A percentile compares a stretch with the other conserved stretches of the same genome.
Evolutionary conservation across 2,888 invertebrate genomes (phyloP).

Genomic region (Ennomos erosarius): DNA sequence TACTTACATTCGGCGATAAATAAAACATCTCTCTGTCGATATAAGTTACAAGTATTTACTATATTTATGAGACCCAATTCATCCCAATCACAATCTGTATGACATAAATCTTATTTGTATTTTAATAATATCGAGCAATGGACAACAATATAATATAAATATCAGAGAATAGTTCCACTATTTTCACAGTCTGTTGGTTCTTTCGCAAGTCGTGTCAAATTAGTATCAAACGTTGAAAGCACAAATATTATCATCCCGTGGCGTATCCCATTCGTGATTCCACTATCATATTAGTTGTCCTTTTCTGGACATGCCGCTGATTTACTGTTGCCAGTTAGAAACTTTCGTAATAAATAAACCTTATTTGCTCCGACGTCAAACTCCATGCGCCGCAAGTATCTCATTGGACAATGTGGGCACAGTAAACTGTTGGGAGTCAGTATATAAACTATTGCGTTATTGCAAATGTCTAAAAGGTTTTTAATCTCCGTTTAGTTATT

Average conservation of each 20-base stretch:
- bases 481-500: too few relatives aligned
- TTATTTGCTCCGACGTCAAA: slow-evolving; percentile 78
- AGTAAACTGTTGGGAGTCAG: slow-evolving; percentile 16
- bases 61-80: too few relatives aligned
- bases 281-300: slow-evolving; percentile 57
- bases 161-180: slow-evolving; percentile 45
- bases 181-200: slow-evolving; percentile 46
- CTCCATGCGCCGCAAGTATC: slow-evolving; percentile 75
- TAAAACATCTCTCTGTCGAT: too few relatives aligned
- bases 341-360: slow-evolving; percentile 83
- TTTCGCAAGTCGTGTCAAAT: slow-evolving; percentile 49
- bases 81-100: not conserved
- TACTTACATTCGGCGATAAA: too few relatives aligned
- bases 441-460: slow-evolving; percentile 23
- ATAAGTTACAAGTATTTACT: too few relatives aligned
- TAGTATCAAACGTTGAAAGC: slow-evolving; percentile 51
- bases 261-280: slow-evolving; percentile 47
- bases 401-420: slow-evolving; percentile 56
- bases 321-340: slow-evolving; percentile 74
- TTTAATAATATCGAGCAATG: slow-evolving; percentile 16
- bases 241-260: slow-evolving; percentile 55
- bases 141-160: slow-evolving; percentile 39
- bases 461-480: not conserved
- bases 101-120: not conserved
- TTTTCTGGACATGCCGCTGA: slow-evolving; percentile 70